phyloP scores from a whole-genome alignment of 2,113 vertebrate species.

The Oncorhynchus nerka region DNA sequence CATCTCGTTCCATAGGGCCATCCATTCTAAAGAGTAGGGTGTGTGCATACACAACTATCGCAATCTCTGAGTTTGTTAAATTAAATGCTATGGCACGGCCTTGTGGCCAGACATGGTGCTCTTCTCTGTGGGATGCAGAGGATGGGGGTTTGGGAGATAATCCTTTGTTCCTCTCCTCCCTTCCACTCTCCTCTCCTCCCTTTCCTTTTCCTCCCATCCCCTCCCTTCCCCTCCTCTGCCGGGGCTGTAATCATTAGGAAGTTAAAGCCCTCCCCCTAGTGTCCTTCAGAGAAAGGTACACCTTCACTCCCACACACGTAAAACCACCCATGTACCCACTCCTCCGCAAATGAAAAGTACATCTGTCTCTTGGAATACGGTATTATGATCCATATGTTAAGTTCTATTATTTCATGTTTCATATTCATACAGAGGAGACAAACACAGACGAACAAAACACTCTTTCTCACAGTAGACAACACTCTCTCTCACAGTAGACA shows the following conservation, averaged over 20 bases:
- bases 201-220: slow-evolving; percentile 14
- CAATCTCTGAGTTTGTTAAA: slow-evolving; percentile 4
- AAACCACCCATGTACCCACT: background rate
- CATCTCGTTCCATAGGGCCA: background rate
- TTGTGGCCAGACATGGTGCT: slow-evolving; percentile 52
- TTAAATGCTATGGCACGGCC: slow-evolving; percentile 63
- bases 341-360: background rate
- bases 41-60: background rate
- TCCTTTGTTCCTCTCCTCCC: slow-evolving; percentile 63
- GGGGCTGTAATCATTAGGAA: slow-evolving; percentile 34
- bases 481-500: too few species aligned
- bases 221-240: slow-evolving; percentile 13
- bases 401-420: too few species aligned
- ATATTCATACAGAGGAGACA: too few species aligned
- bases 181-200: slow-evolving; percentile 19
- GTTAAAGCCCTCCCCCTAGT: slow-evolving; percentile 70
- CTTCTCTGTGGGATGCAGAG: slow-evolving; percentile 42
- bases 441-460: too few species aligned
- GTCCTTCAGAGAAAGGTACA: slow-evolving; percentile 44
- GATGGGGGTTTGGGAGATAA: slow-evolving; percentile 40
- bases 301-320: background rate
- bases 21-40: background rate
- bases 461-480: too few species aligned
- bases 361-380: background rate
- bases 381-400: too few species aligned